Evolutionary conservation across 2,113 vertebrate species (phyloP).

Genomic region (Poecilia latipinna): DNA sequence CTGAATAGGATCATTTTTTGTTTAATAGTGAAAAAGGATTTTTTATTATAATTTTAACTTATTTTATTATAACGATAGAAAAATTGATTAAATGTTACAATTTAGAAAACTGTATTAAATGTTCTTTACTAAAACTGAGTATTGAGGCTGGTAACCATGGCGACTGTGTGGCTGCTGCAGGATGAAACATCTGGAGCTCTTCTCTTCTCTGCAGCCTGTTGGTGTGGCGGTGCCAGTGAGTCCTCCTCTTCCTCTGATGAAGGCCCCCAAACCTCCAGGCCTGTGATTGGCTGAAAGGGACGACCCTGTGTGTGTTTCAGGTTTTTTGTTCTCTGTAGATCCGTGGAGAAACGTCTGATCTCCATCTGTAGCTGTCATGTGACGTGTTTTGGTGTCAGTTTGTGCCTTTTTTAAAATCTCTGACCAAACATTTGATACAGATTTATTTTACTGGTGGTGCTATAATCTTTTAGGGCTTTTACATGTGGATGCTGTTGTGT

Average conservation of each 20-base stretch:
- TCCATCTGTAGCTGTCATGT: conserved; percentile 25
- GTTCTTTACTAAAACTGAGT: too few relatives aligned
- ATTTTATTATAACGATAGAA: too few relatives aligned
- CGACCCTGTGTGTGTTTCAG: conserved; percentile 5
- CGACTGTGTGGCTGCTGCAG: too few relatives aligned
- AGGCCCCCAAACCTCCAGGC: too few relatives aligned
- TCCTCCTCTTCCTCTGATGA: not conserved
- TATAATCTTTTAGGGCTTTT: conserved; percentile 45
- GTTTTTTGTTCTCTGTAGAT: not conserved
- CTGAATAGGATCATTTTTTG: too few relatives aligned
- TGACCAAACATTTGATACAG: conserved; percentile 62
- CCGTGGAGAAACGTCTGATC: not conserved
- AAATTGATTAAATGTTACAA: too few relatives aligned
- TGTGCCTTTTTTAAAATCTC: conserved; percentile 55
- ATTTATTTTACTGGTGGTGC: conserved; percentile 52
- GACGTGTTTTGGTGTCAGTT: conserved; percentile 23
- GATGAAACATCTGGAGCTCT: too few relatives aligned
- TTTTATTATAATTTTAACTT: too few relatives aligned
- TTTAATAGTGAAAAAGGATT: too few relatives aligned
- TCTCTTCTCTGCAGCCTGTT: conserved; percentile 79
- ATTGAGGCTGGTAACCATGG: too few relatives aligned
- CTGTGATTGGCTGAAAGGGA: not conserved
- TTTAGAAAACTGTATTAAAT: too few relatives aligned
- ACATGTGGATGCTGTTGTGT: not conserved
- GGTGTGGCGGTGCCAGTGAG: conserved; percentile 88